phyloP scores from a whole-genome alignment of 2,888 invertebrate genomes.

The Mantis religiosa region DNA sequence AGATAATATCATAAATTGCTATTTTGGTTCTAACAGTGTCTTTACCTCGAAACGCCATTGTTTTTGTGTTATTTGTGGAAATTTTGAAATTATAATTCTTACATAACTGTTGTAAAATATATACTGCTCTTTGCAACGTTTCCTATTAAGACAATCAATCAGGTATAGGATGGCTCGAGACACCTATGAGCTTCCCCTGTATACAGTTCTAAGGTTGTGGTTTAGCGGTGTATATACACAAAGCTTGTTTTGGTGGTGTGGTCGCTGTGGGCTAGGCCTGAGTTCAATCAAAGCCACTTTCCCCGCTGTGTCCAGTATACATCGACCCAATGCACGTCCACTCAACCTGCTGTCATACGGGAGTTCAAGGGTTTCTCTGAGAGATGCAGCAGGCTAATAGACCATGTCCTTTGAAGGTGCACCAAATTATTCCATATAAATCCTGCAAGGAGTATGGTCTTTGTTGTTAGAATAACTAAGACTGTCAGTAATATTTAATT shows the following conservation, averaged over 20 bases:
- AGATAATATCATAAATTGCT: too few species aligned
- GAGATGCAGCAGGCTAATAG: neutral
- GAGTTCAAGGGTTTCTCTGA: neutral
- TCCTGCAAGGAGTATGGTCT: neutral
- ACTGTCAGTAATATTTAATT: too few species aligned
- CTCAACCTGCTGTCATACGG: neutral
- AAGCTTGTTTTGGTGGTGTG: neutral
- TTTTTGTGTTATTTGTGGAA: too few species aligned
- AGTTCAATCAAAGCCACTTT: neutral
- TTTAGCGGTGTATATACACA: neutral
- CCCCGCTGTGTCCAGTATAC: neutral
- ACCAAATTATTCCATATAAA: neutral
- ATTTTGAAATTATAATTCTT: too few species aligned
- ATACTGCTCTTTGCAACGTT: too few species aligned
- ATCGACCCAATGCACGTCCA: neutral
- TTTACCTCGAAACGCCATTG: too few species aligned
- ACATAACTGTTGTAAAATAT: too few species aligned
- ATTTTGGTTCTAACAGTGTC: too few species aligned
- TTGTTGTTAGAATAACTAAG: too few species aligned
- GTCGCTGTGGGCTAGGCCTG: neutral
- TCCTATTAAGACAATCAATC: too few species aligned
- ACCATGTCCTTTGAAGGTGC: neutral
- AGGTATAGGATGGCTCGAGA: neutral
- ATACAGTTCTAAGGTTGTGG: neutral
- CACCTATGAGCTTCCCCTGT: neutral